Base-by-base conservation (phyloP, 2,888 invertebrate genomes). In the Conops quadrifasciatus region DNA sequence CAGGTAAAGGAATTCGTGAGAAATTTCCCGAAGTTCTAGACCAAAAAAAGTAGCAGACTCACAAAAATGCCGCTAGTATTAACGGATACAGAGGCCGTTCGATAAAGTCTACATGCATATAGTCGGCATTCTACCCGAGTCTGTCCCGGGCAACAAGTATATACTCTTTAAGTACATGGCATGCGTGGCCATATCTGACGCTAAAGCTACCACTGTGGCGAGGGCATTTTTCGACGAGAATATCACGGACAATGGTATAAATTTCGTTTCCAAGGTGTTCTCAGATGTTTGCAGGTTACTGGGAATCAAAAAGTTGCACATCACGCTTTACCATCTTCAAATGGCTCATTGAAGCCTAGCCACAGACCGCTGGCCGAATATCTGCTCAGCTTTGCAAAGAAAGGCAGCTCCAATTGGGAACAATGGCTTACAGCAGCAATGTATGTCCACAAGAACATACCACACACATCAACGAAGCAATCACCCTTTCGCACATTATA, bases 401-500 rank as follows among this genome's bases (percentile, higher is more conserved):
- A 43, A 13, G 45, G 45, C 13, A 13, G 45, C 13, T 43, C 45
- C 45, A 43, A 43, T 43, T 43, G 45, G 45, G 45, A 43, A 11
- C 45, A 43, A 43, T 43, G 5, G 53, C 53, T 53, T 9, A 13
- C 53, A 19, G 53, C 53, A 53, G 53, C 53, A 7, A 53, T 53
- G 11, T 26, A 58, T 24, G 58, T 58, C 24, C 58, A 58, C 24
- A 58, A 58, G 9, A 58, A 58, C 5, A 58, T 26, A 28, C 24
- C 28, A 24, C 24, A 58, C 16, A 58, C 26, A 24, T 58, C 58
- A 13, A 58, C 58, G 13, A 24, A 58, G 24, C 58, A 58, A 24
- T 24, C 58, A 24, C 58, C 58, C 24, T 58, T 58, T 28, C 58
- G 58, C 28, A 58, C 58, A 26, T 24, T 58, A 11, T 58, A 26